Percentiles rank a stretch among this genome's conserved stretches.
These are phyloP conservation scores for Nycteola revayana DNA, from an alignment of 2,888 invertebrate species.

Conservation along the genomic window DNA sequence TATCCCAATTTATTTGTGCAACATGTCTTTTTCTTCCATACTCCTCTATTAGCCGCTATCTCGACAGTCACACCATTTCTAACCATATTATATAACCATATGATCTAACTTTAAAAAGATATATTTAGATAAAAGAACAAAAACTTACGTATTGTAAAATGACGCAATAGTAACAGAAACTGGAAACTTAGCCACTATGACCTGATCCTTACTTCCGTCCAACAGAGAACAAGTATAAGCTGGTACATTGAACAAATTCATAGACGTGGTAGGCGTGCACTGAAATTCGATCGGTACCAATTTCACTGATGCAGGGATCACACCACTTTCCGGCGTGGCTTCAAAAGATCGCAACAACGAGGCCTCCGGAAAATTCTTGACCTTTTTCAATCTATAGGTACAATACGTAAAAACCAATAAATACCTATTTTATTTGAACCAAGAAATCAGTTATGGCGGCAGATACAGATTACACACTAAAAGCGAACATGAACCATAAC, in stretches of 20 bases:
- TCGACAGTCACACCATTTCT: too few species aligned
- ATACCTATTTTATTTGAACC: too few species aligned
- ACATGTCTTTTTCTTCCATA: too few species aligned
- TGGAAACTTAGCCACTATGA: constrained; percentile 73
- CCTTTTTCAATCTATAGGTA: constrained; percentile 67
- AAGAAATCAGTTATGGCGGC: too few species aligned
- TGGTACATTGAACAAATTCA: constrained; percentile 66
- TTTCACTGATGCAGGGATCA: constrained; percentile 53
- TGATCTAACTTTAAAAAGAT: too few species aligned
- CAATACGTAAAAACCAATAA: too few species aligned
- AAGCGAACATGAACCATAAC: too few species aligned
- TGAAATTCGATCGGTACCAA: constrained; percentile 57
- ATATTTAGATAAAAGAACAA: too few species aligned
- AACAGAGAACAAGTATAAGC: constrained; percentile 66
- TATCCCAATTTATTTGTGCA: too few species aligned
- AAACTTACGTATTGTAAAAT: constrained; percentile 72
- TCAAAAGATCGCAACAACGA: constrained; percentile 60
- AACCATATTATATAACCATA: too few species aligned
- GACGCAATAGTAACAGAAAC: constrained; percentile 68
- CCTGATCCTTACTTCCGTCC: constrained; percentile 69
- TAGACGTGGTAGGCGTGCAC: constrained; percentile 66
- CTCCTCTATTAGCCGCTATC: too few species aligned
- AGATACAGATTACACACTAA: too few species aligned
- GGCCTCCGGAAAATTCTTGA: constrained; percentile 71
- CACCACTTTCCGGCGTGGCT: constrained; percentile 55